Evolutionary conservation across 1,140 invertebrate species (phyloP).

Genomic region (Ditylenchus dipsaci): DNA sequence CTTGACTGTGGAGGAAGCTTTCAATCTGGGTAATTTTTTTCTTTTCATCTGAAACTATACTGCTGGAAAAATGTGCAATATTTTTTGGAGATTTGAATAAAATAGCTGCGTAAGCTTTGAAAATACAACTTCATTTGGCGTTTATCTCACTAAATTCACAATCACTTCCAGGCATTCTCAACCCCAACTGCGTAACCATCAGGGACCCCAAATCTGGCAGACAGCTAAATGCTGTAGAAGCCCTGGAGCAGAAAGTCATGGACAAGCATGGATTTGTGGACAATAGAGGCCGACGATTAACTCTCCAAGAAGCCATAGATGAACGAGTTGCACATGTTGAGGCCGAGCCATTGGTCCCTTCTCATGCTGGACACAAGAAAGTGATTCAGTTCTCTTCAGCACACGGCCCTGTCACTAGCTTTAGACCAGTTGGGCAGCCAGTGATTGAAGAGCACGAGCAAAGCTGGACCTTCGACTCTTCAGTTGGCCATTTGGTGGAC

Average conservation of each 20-base stretch:
- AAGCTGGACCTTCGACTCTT: conserved; percentile 51
- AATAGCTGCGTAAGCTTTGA: no score
- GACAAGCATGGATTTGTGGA: conserved; percentile 75
- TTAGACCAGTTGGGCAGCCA: conserved; percentile 54
- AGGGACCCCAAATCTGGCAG: conserved; percentile 77
- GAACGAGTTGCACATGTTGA: conserved; percentile 67
- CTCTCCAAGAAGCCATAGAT: conserved; percentile 74
- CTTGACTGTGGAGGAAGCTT: conserved; percentile 71
- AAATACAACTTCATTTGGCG: no score
- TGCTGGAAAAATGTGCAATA: no score
- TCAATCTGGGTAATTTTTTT: no score
- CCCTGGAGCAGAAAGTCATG: conserved; percentile 75
- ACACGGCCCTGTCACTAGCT: conserved; percentile 60
- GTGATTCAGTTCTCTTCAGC: conserved; percentile 55
- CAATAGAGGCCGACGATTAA: conserved; percentile 72
- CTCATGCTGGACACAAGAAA: conserved; percentile 43
- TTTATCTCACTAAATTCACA: no score
- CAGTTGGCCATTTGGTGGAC: conserved; percentile 47
- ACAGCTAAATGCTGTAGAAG: conserved; percentile 74
- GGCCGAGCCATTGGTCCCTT: conserved; percentile 45
- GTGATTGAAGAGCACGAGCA: conserved; percentile 52
- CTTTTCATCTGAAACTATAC: no score
- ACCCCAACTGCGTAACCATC: conserved; percentile 73
- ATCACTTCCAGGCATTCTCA: conserved; percentile 71
- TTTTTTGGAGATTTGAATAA: no score